These are phyloP conservation scores for Pogonomyrmex barbatus DNA, from an alignment of 1,140 invertebrate species.

Conservation along the genomic window DNA sequence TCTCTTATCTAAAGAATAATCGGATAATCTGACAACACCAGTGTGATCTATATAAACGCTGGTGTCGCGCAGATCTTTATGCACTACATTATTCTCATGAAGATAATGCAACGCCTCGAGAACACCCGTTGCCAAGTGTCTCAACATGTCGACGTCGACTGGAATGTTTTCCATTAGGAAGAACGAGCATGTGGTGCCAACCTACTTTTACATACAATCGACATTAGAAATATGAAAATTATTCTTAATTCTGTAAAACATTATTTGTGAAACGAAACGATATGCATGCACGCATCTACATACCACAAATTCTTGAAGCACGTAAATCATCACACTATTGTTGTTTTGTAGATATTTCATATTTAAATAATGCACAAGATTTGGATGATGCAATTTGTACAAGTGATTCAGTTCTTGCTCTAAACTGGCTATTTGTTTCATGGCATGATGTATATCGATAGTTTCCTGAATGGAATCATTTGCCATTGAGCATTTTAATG, in stretches of 20 bases:
- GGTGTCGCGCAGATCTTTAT: slow-evolving; percentile 90
- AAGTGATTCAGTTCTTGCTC: slow-evolving; percentile 91
- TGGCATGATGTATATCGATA: slow-evolving; percentile 82
- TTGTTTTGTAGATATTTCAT: slow-evolving; percentile 88
- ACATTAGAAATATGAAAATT: slow-evolving; percentile 36
- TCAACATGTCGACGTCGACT: slow-evolving; percentile 88
- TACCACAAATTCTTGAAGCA: slow-evolving; percentile 90
- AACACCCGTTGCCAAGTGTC: slow-evolving; percentile 89
- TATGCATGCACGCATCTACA: slow-evolving; percentile 78
- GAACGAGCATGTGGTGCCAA: slow-evolving; percentile 85
- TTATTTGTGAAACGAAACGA: not conserved
- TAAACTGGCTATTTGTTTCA: slow-evolving; percentile 88
- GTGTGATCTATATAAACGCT: slow-evolving; percentile 89
- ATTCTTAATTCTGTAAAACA: not conserved
- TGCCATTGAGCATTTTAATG: slow-evolving; percentile 84
- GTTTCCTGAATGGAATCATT: slow-evolving; percentile 73
- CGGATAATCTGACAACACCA: slow-evolving; percentile 88
- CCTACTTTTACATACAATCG: slow-evolving; percentile 75
- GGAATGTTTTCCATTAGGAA: slow-evolving; percentile 87
- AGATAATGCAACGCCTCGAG: slow-evolving; percentile 90
- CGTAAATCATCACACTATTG: slow-evolving; percentile 87
- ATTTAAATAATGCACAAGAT: slow-evolving; percentile 91
- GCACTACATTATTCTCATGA: slow-evolving; percentile 92
- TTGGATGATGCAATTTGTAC: slow-evolving; percentile 89
- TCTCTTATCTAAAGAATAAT: slow-evolving; percentile 91